phyloP scores from a whole-genome alignment of 2,797 vertebrate species.

The Anomalospiza imberbis region DNA sequence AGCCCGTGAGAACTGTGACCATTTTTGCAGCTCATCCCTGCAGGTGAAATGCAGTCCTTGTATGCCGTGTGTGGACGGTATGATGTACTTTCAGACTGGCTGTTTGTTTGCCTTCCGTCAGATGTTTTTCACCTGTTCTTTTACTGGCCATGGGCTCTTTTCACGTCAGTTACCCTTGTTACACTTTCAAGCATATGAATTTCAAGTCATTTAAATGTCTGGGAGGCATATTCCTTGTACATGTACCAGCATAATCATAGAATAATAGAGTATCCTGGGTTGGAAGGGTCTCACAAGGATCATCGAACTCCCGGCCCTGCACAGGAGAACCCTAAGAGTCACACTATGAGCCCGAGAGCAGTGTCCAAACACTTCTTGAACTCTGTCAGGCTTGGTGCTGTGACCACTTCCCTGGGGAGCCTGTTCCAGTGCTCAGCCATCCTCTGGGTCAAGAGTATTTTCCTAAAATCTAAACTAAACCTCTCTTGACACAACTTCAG shows the following conservation, averaged over 20 bases:
- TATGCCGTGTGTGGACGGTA: neutral
- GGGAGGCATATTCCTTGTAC: neutral
- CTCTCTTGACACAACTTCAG: neutral
- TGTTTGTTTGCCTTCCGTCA: neutral
- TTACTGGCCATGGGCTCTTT: neutral
- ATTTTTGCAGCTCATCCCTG: neutral
- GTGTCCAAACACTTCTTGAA: neutral
- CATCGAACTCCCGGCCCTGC: rapidly evolving
- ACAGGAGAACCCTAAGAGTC: neutral
- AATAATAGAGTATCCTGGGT: neutral
- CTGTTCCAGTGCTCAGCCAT: neutral
- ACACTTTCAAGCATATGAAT: neutral
- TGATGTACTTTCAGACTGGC: neutral
- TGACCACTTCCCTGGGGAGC: neutral
- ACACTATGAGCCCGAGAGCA: neutral
- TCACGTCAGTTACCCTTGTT: neutral
- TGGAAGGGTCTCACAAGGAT: neutral
- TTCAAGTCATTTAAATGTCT: neutral
- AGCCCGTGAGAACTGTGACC: neutral
- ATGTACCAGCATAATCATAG: neutral
- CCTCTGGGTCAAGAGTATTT: neutral
- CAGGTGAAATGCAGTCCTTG: neutral
- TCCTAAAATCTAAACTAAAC: neutral
- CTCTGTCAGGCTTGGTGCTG: neutral
- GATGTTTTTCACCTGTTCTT: neutral